Base-by-base conservation (phyloP, 2,888 invertebrate genomes). In the Drosophila kambysellisi region DNA sequence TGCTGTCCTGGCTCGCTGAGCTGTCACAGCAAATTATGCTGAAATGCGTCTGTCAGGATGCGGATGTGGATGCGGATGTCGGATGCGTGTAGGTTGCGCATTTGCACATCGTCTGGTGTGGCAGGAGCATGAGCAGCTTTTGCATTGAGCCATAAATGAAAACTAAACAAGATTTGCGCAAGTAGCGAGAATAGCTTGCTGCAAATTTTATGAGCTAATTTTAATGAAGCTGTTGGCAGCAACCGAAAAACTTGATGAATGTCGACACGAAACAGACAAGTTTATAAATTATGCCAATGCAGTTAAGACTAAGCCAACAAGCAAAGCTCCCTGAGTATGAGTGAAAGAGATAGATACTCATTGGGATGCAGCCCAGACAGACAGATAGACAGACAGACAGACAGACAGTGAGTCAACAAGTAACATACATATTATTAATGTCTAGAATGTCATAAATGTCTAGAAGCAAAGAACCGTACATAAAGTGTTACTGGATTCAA, bases 191-290 rank as follows among this genome's bases (percentile, higher is more conserved):
- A 62, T 39, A 74, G 75, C 74, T 76, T 71, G 69, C 87, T 88
- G 91, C 81, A 88, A 88, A 91, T 90, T 88, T 88, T 79, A 88
- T 91, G 91, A 90, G 88, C 87, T 86, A 91, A 88, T 88, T 91
- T 91, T 91, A 91, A 88, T 88, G 88, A 91, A 88, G 91, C 89
- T 87, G 85, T 76, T 70, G 70, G 53, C 57, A 61, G 60, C 60
- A 61, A 69, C 53, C 69, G n/a, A 64, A 70, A 79, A 76, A 73
- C 52, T 86, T 85, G 83, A 84, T 82, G 90, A 82, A 84, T 88
- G 90, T 80, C 87, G 87, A 88, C 83, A 86, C 88, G 75, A 70
- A 70, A 82, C 90, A 88, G 88, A 83, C 88, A 88, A 77, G 78
- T 70, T 90, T 73, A 83, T 90, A 83, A 85, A 89, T 90, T 80